Conservation (phyloP, 2,797 vertebrate species). For the Triplophysa bombifrons region DNA sequence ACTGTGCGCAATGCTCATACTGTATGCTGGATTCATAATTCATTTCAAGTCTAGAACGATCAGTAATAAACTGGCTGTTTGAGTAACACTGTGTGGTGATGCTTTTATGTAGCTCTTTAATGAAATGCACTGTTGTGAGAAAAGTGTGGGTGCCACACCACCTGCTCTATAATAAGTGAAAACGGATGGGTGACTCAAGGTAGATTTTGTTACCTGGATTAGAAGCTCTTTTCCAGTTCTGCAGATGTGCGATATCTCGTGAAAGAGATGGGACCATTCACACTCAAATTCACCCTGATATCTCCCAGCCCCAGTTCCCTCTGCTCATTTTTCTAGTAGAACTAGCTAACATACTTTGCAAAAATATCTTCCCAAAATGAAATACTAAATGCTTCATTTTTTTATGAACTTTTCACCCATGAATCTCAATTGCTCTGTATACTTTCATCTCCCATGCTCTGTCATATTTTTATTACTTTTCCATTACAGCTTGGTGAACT, state of each 20-base stretch:
- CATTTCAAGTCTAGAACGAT: neutral
- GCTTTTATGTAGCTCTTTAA: neutral
- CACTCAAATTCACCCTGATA: neutral
- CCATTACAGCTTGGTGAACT: neutral
- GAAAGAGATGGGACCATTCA: neutral
- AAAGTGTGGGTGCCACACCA: neutral
- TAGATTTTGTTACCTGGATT: conserved; percentile 19
- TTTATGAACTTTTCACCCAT: neutral
- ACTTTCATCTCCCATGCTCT: neutral
- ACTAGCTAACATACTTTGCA: neutral
- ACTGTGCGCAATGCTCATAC: neutral
- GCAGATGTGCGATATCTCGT: conserved; percentile 37
- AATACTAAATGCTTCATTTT: neutral
- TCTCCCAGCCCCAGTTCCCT: neutral
- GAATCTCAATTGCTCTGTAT: neutral
- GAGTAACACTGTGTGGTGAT: neutral
- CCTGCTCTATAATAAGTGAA: neutral
- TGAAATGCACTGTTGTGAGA: neutral
- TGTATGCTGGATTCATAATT: neutral
- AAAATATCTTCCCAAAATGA: neutral
- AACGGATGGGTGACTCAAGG: neutral
- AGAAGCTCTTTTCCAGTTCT: conserved; percentile 13
- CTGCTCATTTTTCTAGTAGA: neutral
- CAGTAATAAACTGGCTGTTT: neutral
- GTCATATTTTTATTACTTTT: neutral